Conservation (phyloP, 1,140 invertebrate genomes). For the Drosophila tani region DNA sequence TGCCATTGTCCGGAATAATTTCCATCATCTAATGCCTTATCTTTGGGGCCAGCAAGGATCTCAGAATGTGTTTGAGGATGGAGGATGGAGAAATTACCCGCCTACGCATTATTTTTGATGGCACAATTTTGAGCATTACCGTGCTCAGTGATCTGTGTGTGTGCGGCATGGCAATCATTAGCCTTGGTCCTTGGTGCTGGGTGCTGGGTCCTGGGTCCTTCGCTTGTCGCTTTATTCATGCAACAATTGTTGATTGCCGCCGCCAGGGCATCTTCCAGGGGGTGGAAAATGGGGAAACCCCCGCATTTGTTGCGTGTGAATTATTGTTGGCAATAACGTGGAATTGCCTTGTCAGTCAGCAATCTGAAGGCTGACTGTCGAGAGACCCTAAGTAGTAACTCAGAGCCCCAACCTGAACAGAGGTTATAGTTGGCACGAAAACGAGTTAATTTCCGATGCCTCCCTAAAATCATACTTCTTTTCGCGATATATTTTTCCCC, state of each 20-base stretch:
- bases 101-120: conserved; percentile 75
- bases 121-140: conserved; percentile 72
- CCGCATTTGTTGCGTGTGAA: conserved; percentile 67
- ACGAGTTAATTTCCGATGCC: conserved; percentile 77
- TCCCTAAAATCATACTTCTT: conserved; percentile 16
- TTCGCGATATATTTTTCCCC: background rate
- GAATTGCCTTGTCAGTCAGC: conserved; percentile 70
- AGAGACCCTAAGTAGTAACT: conserved; percentile 42
- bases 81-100: conserved; percentile 20
- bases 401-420: background rate
- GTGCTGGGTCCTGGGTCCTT: conserved; percentile 18
- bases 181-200: conserved; percentile 40
- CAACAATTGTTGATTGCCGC: conserved; percentile 77
- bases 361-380: conserved; percentile 39
- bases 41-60: conserved; percentile 15
- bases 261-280: conserved; percentile 7
- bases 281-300: conserved; percentile 1
- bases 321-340: conserved; percentile 70
- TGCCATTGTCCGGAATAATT: conserved; percentile 50
- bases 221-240: conserved; percentile 65
- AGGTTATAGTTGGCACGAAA: conserved; percentile 13
- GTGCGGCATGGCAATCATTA: conserved; percentile 69
- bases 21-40: conserved; percentile 62
- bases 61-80: background rate
- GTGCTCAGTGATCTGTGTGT: conserved; percentile 76